Evolutionary conservation across 2,113 vertebrate genomes (phyloP).

Genomic region (Amazona vittata): DNA sequence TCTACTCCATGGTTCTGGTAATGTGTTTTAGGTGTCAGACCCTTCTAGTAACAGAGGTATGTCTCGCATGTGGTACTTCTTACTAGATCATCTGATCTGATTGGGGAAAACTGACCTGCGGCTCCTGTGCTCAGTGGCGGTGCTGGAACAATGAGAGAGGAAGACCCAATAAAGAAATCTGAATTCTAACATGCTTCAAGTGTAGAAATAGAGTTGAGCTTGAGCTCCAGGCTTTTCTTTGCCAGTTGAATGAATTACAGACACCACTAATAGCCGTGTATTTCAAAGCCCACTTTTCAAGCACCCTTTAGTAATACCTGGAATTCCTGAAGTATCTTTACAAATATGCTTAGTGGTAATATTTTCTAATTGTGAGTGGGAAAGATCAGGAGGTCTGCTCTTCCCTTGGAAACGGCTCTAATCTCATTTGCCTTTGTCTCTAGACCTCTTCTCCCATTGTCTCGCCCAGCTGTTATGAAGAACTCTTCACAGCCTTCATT

Average conservation of each 20-base stretch:
- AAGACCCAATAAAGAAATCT: background rate
- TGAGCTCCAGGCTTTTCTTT: background rate
- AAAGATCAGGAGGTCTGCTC: background rate
- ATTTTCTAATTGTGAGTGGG: background rate
- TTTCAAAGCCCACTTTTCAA: slow-evolving; percentile 5
- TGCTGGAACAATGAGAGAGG: background rate
- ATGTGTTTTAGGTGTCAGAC: background rate
- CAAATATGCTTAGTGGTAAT: background rate
- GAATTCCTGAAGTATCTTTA: slow-evolving; percentile 28
- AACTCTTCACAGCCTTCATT: background rate
- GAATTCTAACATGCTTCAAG: background rate
- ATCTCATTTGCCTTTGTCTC: background rate
- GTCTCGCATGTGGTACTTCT: background rate
- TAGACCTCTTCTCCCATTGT: background rate
- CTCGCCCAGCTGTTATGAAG: background rate
- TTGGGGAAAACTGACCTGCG: background rate
- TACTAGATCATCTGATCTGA: background rate
- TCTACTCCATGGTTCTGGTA: background rate
- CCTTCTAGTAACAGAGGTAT: background rate
- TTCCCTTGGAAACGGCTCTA: background rate
- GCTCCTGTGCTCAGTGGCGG: background rate
- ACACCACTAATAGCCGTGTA: background rate
- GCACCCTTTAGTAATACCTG: background rate
- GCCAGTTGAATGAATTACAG: background rate
- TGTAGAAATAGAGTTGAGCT: background rate